phyloP scores from a whole-genome alignment of 2,113 vertebrate species.

The Crotalus tigris region DNA sequence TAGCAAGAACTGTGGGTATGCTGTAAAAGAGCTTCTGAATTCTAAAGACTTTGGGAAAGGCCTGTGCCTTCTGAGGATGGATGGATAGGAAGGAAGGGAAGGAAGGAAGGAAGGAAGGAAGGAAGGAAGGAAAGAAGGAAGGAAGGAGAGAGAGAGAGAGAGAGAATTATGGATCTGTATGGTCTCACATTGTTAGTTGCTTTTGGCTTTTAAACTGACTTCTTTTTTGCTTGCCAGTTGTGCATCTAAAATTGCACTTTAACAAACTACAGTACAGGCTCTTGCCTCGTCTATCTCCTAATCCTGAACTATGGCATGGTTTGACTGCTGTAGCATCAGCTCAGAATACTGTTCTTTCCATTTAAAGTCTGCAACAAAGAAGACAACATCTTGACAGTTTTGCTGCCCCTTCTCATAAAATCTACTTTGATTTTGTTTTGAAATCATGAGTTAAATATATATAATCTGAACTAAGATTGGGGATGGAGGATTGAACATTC shows the following conservation, averaged over 20 bases:
- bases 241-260: background rate
- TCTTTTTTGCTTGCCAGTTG: background rate
- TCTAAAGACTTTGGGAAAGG: background rate
- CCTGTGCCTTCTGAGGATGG: background rate
- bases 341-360: background rate
- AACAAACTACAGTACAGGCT: background rate
- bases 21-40: rapidly evolving
- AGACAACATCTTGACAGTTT: no score
- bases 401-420: background rate
- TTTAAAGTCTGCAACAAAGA: background rate
- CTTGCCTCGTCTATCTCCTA: background rate
- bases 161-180: no score
- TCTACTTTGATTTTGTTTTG: background rate
- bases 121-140: no score
- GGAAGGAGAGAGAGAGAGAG: no score
- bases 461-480: background rate
- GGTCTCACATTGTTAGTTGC: background rate
- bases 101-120: no score
- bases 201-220: background rate
- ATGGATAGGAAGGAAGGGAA: background rate
- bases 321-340: background rate
- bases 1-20: rapidly evolving
- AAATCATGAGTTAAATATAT: background rate
- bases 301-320: background rate
- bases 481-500: background rate